Evolutionary conservation across 2,113 vertebrate species (phyloP).

Genomic region (Stercorarius parasiticus): DNA sequence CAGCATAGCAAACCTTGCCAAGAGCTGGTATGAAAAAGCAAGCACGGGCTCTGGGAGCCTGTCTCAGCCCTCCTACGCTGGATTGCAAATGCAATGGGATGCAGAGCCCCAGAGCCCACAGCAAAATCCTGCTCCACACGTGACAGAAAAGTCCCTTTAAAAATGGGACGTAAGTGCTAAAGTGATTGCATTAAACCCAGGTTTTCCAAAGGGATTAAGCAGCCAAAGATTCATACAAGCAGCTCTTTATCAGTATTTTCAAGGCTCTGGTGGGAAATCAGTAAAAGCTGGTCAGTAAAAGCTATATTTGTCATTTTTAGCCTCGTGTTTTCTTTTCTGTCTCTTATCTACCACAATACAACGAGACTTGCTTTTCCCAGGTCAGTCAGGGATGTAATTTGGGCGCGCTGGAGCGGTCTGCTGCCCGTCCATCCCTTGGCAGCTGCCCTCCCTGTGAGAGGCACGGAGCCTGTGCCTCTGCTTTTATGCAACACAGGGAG

Average conservation of each 20-base stretch:
- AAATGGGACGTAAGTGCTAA: neutral
- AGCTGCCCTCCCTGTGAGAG: neutral
- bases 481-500: neutral
- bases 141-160: neutral
- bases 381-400: neutral
- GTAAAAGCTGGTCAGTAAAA: neutral
- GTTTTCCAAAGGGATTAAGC: neutral
- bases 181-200: neutral
- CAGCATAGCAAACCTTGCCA: neutral
- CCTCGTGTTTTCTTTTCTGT: neutral
- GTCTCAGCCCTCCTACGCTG: neutral
- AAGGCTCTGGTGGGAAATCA: neutral
- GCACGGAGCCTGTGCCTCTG: neutral
- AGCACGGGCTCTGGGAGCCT: neutral
- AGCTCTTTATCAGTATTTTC: neutral
- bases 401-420: neutral
- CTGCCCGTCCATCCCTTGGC: neutral
- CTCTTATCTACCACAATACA: neutral
- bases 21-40: neutral
- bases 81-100: neutral
- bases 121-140: neutral
- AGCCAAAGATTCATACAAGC: neutral
- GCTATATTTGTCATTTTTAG: neutral
- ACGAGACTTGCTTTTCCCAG: neutral
- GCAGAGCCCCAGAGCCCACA: neutral